These are phyloP conservation scores for Drosophila diplacantha DNA, from an alignment of 2,888 invertebrate species.

Conservation along the genomic window DNA sequence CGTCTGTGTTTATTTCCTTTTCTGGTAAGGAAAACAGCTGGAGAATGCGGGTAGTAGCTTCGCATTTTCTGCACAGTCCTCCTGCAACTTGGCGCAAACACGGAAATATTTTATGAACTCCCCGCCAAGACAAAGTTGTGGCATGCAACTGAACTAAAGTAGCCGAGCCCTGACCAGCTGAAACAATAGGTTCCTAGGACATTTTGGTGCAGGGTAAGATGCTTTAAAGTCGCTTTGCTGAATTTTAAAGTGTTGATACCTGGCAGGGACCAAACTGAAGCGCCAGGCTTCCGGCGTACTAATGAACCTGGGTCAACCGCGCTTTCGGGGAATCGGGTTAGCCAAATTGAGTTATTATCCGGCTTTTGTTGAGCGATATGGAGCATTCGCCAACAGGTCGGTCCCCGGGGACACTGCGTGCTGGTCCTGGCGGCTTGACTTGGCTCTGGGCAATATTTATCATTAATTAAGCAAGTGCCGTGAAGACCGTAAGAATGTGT, in stretches of 20 bases:
- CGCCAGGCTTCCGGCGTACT: not conserved
- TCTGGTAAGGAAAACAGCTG: not conserved
- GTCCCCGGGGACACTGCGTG: slow-evolving; percentile 22
- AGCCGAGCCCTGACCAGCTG: slow-evolving; percentile 38
- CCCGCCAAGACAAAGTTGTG: slow-evolving; percentile 44
- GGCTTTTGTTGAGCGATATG: slow-evolving; percentile 8
- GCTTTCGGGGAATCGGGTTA: slow-evolving; percentile 19
- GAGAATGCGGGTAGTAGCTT: not conserved
- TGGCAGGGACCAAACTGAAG: not conserved
- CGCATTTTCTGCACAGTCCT: not conserved
- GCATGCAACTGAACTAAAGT: slow-evolving; percentile 24
- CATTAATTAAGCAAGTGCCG: slow-evolving; percentile 61
- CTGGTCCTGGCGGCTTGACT: slow-evolving; percentile 7
- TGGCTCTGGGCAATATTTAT: slow-evolving; percentile 52
- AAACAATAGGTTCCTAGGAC: slow-evolving; percentile 30
- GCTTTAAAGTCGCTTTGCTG: slow-evolving; percentile 21
- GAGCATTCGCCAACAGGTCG: slow-evolving; percentile 11
- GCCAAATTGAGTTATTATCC: slow-evolving; percentile 30
- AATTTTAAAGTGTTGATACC: not conserved
- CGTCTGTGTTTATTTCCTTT: not conserved
- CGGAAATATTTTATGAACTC: slow-evolving; percentile 38
- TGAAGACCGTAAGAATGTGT: slow-evolving; percentile 32
- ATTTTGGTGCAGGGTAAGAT: not conserved
- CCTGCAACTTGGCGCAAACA: slow-evolving; percentile 27
- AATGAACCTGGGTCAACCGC: slow-evolving; percentile 21